Conservation (phyloP, 2,797 vertebrate genomes). For the Notamacropus eugenii region DNA sequence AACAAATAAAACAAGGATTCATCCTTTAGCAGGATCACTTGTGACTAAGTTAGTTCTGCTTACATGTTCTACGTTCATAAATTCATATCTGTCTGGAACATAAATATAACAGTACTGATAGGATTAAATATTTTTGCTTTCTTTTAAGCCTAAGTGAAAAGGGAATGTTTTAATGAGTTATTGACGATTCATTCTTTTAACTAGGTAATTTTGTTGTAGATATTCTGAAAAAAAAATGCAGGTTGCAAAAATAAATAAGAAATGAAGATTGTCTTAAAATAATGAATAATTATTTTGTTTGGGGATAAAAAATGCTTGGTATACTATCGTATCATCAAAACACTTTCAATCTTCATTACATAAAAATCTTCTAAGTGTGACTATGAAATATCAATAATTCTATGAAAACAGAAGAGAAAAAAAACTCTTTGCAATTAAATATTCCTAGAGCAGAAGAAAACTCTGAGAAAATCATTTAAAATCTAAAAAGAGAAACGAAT, state of each 20-base stretch:
- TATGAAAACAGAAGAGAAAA: constrained; percentile 7
- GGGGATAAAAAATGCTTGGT: neutral
- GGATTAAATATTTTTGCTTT: neutral
- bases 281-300: neutral
- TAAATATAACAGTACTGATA: neutral
- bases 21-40: neutral
- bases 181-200: neutral
- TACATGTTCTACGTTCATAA: neutral
- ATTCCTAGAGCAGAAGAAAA: neutral
- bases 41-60: neutral
- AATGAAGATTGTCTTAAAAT: neutral
- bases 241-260: neutral
- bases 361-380: neutral
- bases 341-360: neutral
- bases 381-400: neutral
- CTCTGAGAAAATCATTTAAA: neutral
- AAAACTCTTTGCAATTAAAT: neutral
- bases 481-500: neutral
- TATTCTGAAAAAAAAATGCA: neutral
- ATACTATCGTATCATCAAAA: neutral
- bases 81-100: neutral
- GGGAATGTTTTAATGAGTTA: neutral
- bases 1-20: neutral
- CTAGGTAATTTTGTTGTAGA: neutral
- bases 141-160: neutral